phyloP scores from a whole-genome alignment of 1,140 invertebrate genomes.

The Meloidogyne hapla region DNA sequence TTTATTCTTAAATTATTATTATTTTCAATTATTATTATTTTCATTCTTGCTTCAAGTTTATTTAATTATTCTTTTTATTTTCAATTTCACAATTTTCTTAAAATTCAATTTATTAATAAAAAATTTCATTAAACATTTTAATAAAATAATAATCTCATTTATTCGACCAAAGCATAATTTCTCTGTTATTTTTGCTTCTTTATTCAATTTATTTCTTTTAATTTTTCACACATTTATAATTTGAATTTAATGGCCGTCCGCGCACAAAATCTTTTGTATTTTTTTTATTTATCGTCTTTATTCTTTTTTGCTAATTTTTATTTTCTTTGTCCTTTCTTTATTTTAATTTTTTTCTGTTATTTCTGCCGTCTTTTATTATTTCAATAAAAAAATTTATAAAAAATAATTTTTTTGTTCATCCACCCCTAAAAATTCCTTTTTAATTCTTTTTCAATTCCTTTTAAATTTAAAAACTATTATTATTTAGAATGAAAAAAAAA shows the following conservation, averaged over 20 bases:
- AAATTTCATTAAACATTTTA: no score
- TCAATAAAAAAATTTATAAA: not conserved
- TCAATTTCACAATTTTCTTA: no score
- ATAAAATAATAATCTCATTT: not conserved
- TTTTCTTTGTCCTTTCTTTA: not conserved
- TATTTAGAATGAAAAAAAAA: no score
- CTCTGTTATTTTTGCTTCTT: not conserved
- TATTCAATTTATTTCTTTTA: not conserved
- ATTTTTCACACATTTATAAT: slow-evolving; percentile 6
- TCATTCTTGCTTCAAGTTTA: no score
- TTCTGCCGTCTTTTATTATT: not conserved
- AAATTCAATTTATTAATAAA: no score
- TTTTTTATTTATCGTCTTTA: not conserved
- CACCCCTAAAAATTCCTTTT: not conserved
- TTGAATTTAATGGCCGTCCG: slow-evolving; percentile 5
- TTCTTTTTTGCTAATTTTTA: not conserved
- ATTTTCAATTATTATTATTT: no score
- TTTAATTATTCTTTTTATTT: no score
- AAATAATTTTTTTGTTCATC: not conserved
- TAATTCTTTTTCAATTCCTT: not conserved
- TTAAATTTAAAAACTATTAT: no score
- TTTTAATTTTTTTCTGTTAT: no score
- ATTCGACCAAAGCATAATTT: not conserved
- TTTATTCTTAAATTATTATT: no score
- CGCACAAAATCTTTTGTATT: not conserved